These are phyloP conservation scores for Steinernema feltiae DNA, from an alignment of 1,140 invertebrate genomes.

Conservation along the genomic window DNA sequence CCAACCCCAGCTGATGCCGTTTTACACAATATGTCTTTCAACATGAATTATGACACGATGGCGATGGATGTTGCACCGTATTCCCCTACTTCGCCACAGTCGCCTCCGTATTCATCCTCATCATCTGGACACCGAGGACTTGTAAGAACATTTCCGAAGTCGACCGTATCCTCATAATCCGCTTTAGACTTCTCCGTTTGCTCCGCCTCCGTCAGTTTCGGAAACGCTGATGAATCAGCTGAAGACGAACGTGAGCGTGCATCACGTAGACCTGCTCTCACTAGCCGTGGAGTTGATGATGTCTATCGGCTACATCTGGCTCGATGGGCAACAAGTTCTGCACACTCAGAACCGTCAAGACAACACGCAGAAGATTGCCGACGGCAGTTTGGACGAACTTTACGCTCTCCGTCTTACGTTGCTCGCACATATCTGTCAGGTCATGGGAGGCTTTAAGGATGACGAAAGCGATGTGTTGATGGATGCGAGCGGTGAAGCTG, in stretches of 20 bases:
- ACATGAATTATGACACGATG: slow-evolving; percentile 6
- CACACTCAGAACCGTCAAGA: background rate
- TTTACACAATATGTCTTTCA: slow-evolving; percentile 16
- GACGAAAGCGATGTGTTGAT: slow-evolving; percentile 13
- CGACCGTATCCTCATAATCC: background rate
- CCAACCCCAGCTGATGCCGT: background rate
- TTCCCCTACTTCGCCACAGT: background rate
- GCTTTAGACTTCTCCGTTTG: slow-evolving; percentile 28
- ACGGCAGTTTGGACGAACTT: slow-evolving; percentile 29
- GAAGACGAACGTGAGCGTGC: slow-evolving; percentile 40
- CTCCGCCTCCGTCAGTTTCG: slow-evolving; percentile 36
- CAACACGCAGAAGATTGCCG: slow-evolving; percentile 26
- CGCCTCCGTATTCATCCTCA: background rate
- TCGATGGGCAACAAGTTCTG: slow-evolving; percentile 29
- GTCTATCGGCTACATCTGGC: slow-evolving; percentile 40
- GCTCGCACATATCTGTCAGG: slow-evolving; percentile 49
- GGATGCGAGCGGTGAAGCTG: slow-evolving; percentile 17
- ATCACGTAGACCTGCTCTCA: slow-evolving; percentile 53
- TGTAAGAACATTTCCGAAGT: background rate
- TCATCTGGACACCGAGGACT: background rate
- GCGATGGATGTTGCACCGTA: background rate
- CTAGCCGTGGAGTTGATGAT: slow-evolving; percentile 45
- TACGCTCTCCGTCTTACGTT: slow-evolving; percentile 33
- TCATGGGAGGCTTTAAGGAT: slow-evolving; percentile 28
- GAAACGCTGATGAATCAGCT: slow-evolving; percentile 23